Evolutionary conservation across 2,888 invertebrate species (phyloP).

Genomic region (Blastobasis lacticolella): DNA sequence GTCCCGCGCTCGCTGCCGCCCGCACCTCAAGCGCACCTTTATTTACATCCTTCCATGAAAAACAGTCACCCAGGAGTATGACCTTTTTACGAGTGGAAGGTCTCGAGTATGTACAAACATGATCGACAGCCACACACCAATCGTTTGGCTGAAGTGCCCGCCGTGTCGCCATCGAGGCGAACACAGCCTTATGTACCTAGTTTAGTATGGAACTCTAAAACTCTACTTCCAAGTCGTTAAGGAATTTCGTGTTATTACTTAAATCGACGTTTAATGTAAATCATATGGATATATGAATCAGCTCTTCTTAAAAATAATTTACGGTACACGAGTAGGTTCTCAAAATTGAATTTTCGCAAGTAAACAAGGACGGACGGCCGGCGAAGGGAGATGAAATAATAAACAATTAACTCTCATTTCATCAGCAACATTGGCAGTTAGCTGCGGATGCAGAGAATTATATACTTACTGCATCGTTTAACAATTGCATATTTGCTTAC

Average conservation of each 20-base stretch:
- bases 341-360: conserved; percentile 28
- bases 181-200: too few relatives aligned
- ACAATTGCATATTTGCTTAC: conserved; percentile 20
- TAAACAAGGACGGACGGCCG: conserved; percentile 25
- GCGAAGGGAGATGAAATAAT: conserved; percentile 33
- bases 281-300: conserved; percentile 13
- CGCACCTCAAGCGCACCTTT: conserved; percentile 49
- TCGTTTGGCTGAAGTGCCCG: too few relatives aligned
- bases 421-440: conserved; percentile 2
- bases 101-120: conserved; percentile 26
- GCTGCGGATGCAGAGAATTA: conserved; percentile 23
- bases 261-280: too few relatives aligned
- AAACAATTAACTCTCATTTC: conserved; percentile 48
- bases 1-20: conserved; percentile 19
- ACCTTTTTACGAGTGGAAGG: conserved; percentile 47
- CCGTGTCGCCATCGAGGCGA: too few relatives aligned
- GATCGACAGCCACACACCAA: not conserved
- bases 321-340: conserved; percentile 13
- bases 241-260: too few relatives aligned
- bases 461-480: conserved; percentile 32
- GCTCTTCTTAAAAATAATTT: conserved; percentile 10
- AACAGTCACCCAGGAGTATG: conserved; percentile 35
- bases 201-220: too few relatives aligned
- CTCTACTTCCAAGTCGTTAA: too few relatives aligned
- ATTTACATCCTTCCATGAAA: conserved; percentile 59